A percentile compares a stretch with the other conserved stretches of the same genome.
Evolutionary conservation across 2,797 vertebrate genomes (phyloP).

Genomic region (Sebastes baramenuke): DNA sequence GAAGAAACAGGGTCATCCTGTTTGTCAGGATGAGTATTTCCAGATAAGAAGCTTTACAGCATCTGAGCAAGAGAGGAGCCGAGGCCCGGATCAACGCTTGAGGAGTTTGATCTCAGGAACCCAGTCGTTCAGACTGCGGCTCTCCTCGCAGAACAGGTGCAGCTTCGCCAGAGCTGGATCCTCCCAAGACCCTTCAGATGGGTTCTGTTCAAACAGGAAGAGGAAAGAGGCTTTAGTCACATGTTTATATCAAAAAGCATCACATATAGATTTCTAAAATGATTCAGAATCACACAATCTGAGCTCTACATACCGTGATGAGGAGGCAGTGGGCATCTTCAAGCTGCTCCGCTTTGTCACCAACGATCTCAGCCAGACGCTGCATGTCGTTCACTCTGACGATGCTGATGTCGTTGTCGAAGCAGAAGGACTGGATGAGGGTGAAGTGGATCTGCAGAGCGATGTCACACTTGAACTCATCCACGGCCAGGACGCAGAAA

Average conservation of each 20-base stretch:
- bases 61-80: slow-evolving; percentile 55
- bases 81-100: slow-evolving; percentile 79
- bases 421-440: slow-evolving; percentile 97
- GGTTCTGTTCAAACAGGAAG: slow-evolving; percentile 64
- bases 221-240: slow-evolving; percentile 24
- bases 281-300: no score
- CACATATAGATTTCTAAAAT: rapidly evolving
- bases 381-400: slow-evolving; percentile 89
- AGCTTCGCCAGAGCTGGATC: slow-evolving; percentile 84
- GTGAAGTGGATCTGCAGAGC: slow-evolving; percentile 98
- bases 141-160: slow-evolving; percentile 85
- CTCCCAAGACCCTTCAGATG: slow-evolving; percentile 80
- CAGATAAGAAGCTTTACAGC: slow-evolving; percentile 72
- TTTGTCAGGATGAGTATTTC: slow-evolving; percentile 83
- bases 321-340: slow-evolving; percentile 94
- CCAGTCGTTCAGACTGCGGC: slow-evolving; percentile 89
- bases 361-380: slow-evolving; percentile 87
- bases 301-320: slow-evolving; percentile 87
- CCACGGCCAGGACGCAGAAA: slow-evolving; percentile 90
- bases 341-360: slow-evolving; percentile 74
- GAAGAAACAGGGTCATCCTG: slow-evolving; percentile 81
- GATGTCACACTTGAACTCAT: slow-evolving; percentile 90
- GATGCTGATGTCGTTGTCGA: slow-evolving; percentile 96
- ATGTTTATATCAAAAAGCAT: not conserved
- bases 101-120: slow-evolving; percentile 91